Base-by-base conservation (phyloP, 2,113 vertebrate genomes). In the Galemys pyrenaicus region DNA sequence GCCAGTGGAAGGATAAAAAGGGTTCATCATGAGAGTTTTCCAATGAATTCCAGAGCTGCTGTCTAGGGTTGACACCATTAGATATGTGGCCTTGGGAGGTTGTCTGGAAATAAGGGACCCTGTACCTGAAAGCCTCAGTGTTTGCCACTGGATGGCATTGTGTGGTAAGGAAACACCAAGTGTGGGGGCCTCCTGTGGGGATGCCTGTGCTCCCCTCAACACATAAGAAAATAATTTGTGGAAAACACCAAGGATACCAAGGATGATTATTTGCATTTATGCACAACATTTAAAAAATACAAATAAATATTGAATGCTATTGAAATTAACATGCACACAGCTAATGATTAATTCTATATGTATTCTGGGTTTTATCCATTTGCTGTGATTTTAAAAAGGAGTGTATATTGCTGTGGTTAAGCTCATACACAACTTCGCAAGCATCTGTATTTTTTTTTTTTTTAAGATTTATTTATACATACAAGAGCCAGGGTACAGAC, bases 51-150 rank as follows among this genome's bases (percentile, higher is more conserved):
- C n/a, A n/a, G n/a, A n/a, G n/a, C n/a, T n/a, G n/a, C n/a, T n/a
- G n/a, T n/a, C n/a, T n/a, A n/a, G n/a, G 11, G 19, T 74, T 74
- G n/a, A 73, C 20, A 30, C 11, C 1, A 70, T 5, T 13, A 39
- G n/a, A 6, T 24, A 7, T 4, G 1, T 0, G 9, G 16, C 13
- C 28, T 35, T 56, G 10, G 71, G 16, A 62, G 17, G 30, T 30
- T 58, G 60, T 89, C 82, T 82, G 79, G 94, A 95, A 74, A 96
- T 49, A 62, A 82, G 91, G 94, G 96, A 82, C 92, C 35, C 70
- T 71, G 96, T 97, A 80, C 73, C 96, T 96, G 91, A 94, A 95
- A 82, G 94, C 51, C 60, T 46, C 10, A 56, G 9, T 3, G 44
- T 10, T 12, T 35, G 24, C 82, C 95, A 94, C 93, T 82, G 94